These are phyloP conservation scores for Ornithoptera alexandrae DNA, from an alignment of 2,888 invertebrate genomes.

Conservation along the genomic window DNA sequence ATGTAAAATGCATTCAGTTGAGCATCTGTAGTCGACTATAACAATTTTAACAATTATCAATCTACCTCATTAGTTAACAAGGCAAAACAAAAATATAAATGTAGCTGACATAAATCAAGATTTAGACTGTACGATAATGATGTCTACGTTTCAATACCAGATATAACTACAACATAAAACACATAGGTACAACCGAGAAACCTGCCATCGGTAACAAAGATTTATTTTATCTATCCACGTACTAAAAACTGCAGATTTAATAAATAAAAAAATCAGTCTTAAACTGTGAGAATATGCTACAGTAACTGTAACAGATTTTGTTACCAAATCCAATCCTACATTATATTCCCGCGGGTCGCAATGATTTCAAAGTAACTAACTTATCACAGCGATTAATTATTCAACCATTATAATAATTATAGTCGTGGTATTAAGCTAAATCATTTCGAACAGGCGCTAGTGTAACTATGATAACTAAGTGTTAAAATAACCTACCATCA, in stretches of 20 bases:
- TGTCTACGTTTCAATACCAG: not conserved
- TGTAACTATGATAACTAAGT: not conserved
- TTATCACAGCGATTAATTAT: not conserved
- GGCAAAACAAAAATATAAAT: not conserved
- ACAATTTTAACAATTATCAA: conserved; percentile 24
- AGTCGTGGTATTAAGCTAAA: too few relatives aligned
- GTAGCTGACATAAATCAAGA: not conserved
- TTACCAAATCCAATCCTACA: too few relatives aligned
- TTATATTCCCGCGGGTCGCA: too few relatives aligned
- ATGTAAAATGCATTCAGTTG: conserved; percentile 78
- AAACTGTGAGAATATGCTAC: too few relatives aligned
- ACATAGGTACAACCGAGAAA: too few relatives aligned
- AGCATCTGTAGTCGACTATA: conserved; percentile 76
- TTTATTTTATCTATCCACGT: too few relatives aligned
- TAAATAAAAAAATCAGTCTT: too few relatives aligned
- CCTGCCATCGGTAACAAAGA: too few relatives aligned
- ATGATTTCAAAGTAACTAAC: not conserved
- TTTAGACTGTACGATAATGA: not conserved
- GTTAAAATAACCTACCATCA: conserved; percentile 74
- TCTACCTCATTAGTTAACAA: not conserved
- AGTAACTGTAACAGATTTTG: too few relatives aligned
- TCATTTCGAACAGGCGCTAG: too few relatives aligned
- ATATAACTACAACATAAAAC: too few relatives aligned
- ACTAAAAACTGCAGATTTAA: too few relatives aligned
- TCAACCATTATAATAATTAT: not conserved